Percentiles rank a stretch among this genome's conserved stretches.
These are phyloP conservation scores for Hydriomena furcata DNA, from an alignment of 2,888 invertebrate species.

Conservation along the genomic window DNA sequence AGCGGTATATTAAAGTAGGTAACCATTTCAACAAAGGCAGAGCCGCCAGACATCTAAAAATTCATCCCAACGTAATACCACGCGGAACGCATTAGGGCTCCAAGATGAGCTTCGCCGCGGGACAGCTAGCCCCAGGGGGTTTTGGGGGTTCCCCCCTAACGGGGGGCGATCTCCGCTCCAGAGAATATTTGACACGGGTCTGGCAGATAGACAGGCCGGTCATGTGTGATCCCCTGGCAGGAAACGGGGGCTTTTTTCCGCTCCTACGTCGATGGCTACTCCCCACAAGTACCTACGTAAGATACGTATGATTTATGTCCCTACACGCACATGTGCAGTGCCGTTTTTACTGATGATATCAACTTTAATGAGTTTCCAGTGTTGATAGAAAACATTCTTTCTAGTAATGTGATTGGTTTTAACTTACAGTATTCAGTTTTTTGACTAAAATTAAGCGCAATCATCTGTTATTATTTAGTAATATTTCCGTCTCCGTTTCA, in stretches of 20 bases:
- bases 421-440: slow-evolving; percentile 26
- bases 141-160: slow-evolving; percentile 55
- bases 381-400: slow-evolving; percentile 48
- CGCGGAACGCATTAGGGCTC: slow-evolving; percentile 79
- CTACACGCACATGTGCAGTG: slow-evolving; percentile 75
- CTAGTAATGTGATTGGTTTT: slow-evolving; percentile 47
- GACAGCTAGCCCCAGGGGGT: slow-evolving; percentile 80
- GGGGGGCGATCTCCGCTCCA: slow-evolving; percentile 80
- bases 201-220: slow-evolving; percentile 84
- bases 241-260: slow-evolving; percentile 81
- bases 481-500: slow-evolving; percentile 63
- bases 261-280: slow-evolving; percentile 74
- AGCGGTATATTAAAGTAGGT: slow-evolving; percentile 29
- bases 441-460: slow-evolving; percentile 38
- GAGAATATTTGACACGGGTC: slow-evolving; percentile 84
- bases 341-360: slow-evolving; percentile 62
- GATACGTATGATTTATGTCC: slow-evolving; percentile 80
- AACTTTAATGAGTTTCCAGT: slow-evolving; percentile 58
- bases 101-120: slow-evolving; percentile 83
- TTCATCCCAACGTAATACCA: slow-evolving; percentile 74
- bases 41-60: slow-evolving; percentile 65
- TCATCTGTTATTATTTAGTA: slow-evolving; percentile 50
- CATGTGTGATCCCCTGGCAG: slow-evolving; percentile 82
- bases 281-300: slow-evolving; percentile 62
- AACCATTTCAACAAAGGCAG: slow-evolving; percentile 18